Conservation (phyloP, 2,113 vertebrate species). For the Nestor notabilis region DNA sequence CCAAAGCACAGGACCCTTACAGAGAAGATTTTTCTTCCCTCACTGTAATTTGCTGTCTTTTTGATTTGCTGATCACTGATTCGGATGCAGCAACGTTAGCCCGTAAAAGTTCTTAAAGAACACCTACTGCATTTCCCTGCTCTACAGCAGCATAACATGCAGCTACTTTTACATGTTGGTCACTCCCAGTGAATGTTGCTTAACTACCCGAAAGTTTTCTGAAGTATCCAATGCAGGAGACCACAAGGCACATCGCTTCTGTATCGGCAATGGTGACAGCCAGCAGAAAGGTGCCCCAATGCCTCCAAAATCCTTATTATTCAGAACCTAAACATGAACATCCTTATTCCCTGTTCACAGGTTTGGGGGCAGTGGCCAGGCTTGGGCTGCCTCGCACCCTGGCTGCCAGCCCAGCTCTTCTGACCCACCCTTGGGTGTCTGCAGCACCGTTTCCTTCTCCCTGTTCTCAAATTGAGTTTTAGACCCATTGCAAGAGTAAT, state of each 20-base stretch:
- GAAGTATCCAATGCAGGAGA: not conserved
- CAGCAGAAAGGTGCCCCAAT: not conserved
- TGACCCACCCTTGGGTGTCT: not conserved
- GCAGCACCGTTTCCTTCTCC: not conserved
- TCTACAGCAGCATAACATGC: not conserved
- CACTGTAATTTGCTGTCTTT: not conserved
- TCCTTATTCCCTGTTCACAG: not conserved
- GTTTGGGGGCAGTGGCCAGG: fast-evolving
- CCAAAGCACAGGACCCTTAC: not conserved
- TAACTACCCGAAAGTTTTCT: not conserved
- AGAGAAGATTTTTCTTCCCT: not conserved
- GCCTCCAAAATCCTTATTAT: not conserved
- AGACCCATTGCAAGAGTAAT: not conserved
- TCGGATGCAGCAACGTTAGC: not conserved
- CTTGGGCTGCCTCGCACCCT: not conserved
- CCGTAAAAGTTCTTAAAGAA: not conserved
- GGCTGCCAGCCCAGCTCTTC: not conserved
- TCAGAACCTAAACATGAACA: not conserved
- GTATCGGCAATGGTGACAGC: not conserved
- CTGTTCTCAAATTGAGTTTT: not conserved
- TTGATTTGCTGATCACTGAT: not conserved
- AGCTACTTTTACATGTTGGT: not conserved
- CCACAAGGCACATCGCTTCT: not conserved
- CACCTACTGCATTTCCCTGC: not conserved
- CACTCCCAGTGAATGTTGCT: not conserved